Evolutionary conservation across 2,797 vertebrate genomes (phyloP), one percentile per base, ranked within the genome.

Genomic region (Melanotaenia nigrans): DNA sequence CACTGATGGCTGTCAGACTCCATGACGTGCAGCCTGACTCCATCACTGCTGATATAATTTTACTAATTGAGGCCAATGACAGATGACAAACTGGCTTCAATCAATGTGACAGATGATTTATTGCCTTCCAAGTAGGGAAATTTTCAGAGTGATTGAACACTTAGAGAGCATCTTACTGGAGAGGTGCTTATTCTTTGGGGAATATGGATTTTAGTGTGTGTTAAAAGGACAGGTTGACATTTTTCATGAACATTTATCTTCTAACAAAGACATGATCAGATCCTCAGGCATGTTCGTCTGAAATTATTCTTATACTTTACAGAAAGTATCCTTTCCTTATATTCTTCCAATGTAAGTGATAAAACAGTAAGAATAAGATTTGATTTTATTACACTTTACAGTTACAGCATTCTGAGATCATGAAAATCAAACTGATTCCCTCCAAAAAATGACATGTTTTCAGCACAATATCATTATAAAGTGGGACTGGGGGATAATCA

Each of bases 41-140:
- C 36, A 22, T 16, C 5, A 9, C 38, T 57, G 55, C 51, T 65
- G 66, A 63, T 66, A 57, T 25, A 53, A 25, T 75, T 58, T 55
- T 2, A 30, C 30, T 53, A 32, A 38, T 66, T 11, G 60, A 30
- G 74, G 57, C 38, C 33, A 2, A 28, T 58, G 67, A 61, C 14
- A 65, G 71, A 65, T 60, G 40, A 42, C 49, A 55, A 59, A 67
- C 71, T 76, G 71, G 33, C 40, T 42, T 69, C 14, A 63, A 36
- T 11, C 12, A 20, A 36, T 33, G 36, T 47, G 76, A 61, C 61
- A 74, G 54, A 73, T 78, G 72, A 61, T 24, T 33, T 25, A 1
- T 51, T 35, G 32, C 18, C 12, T 54, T 36, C 13, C 30, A 45
- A 45, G 40, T 45, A 18, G 35, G 30, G 35, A n/a, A 8, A 8